These are phyloP conservation scores for Miltochrista miniata DNA, from an alignment of 2,888 invertebrate species.

Conservation along the genomic window DNA sequence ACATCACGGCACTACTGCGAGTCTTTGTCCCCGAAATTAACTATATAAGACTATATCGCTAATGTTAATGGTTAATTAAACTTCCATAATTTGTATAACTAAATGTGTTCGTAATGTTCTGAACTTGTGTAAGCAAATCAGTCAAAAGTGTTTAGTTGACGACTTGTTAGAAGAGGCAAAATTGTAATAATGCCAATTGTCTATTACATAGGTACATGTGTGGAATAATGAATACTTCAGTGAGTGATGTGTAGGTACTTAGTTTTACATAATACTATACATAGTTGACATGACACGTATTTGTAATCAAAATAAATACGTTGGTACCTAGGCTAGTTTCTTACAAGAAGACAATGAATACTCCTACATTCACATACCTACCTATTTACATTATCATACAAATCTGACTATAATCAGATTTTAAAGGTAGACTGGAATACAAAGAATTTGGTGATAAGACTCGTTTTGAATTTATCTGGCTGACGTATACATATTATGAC, in stretches of 20 bases:
- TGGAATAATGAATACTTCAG: too few species aligned
- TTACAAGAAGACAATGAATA: neutral
- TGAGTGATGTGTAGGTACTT: too few species aligned
- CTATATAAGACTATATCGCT: conserved; percentile 26
- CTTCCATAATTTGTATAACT: neutral
- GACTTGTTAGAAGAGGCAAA: neutral
- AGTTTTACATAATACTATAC: too few species aligned
- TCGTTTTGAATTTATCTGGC: neutral
- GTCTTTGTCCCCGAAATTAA: conserved; percentile 49
- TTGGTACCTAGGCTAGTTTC: too few species aligned
- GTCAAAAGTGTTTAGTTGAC: neutral
- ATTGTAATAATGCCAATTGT: neutral
- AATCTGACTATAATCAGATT: neutral
- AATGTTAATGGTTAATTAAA: conserved; percentile 3
- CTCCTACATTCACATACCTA: neutral
- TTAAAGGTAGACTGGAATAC: neutral
- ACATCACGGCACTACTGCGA: conserved; percentile 32
- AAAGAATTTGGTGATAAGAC: neutral
- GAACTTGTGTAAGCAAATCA: neutral
- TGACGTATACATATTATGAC: neutral
- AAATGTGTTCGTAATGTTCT: neutral
- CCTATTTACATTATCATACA: neutral
- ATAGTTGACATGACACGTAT: too few species aligned
- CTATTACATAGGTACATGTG: neutral
- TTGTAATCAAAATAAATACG: too few species aligned